phyloP scores from a whole-genome alignment of 2,113 vertebrate species.

The Nycticryphes semicollaris region DNA sequence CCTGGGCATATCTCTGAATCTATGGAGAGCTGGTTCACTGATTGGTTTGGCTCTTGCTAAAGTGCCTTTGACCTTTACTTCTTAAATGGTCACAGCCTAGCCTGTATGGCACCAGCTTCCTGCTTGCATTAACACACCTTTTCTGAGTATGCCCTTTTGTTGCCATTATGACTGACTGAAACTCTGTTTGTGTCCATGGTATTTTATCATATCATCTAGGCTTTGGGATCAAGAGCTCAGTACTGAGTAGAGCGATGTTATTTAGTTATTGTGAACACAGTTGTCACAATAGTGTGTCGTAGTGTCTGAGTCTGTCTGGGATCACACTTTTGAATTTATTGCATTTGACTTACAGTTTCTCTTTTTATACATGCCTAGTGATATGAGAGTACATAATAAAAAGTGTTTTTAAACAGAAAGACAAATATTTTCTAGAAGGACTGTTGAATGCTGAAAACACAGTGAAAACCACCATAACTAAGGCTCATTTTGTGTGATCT shows the following conservation, averaged over 20 bases:
- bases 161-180: background rate
- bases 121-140: background rate
- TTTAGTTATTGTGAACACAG: background rate
- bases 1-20: background rate
- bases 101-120: rapidly evolving
- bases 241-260: background rate
- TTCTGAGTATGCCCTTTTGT: background rate
- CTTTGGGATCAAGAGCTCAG: background rate
- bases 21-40: background rate
- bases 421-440: constrained; percentile 39
- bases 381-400: background rate
- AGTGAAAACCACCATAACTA: background rate
- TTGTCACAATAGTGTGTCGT: background rate
- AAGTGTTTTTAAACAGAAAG: background rate
- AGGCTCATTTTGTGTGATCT: constrained; percentile 38
- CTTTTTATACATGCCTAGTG: background rate
- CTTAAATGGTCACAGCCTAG: background rate
- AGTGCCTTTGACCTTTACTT: background rate
- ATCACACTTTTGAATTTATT: background rate
- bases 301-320: background rate
- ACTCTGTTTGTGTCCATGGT: background rate
- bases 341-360: background rate
- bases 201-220: background rate
- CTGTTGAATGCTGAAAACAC: background rate
- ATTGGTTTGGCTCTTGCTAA: background rate